phyloP scores from a whole-genome alignment of 1,140 invertebrate genomes.

The Macrobrachium nipponense region DNA sequence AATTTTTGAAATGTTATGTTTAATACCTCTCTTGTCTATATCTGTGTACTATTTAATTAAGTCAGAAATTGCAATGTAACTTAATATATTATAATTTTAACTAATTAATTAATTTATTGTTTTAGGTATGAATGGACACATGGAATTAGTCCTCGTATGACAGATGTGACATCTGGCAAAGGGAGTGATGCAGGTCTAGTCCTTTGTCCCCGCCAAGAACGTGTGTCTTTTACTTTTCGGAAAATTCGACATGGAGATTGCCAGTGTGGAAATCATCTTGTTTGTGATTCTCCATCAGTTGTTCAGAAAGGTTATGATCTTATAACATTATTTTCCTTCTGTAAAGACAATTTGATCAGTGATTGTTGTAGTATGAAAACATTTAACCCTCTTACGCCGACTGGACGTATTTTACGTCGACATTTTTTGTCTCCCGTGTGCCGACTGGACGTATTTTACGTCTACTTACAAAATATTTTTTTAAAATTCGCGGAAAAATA shows the following conservation, averaged over 20 bases:
- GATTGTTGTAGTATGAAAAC: not conserved
- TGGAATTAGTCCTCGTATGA: conserved; percentile 86
- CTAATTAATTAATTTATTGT: too few relatives aligned
- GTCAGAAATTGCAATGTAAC: not conserved
- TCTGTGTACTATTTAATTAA: conserved; percentile 5
- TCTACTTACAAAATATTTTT: too few relatives aligned
- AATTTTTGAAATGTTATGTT: too few relatives aligned
- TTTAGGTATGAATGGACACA: conserved; percentile 84
- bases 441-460: too few relatives aligned
- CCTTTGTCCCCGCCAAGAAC: conserved; percentile 73
- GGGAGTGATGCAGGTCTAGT: conserved; percentile 70
- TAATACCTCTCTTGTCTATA: too few relatives aligned
- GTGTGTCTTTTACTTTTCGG: conserved; percentile 92
- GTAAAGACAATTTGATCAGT: conserved; percentile 4
- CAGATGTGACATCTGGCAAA: conserved; percentile 77
- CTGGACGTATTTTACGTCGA: too few relatives aligned
- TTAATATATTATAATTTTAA: too few relatives aligned
- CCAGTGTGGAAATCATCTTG: conserved; percentile 72
- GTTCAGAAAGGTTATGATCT: too few relatives aligned
- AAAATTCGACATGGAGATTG: conserved; percentile 76
- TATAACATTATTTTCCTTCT: too few relatives aligned
- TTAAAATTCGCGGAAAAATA: too few relatives aligned
- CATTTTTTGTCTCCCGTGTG: too few relatives aligned
- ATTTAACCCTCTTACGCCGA: too few relatives aligned
- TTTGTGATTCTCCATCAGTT: conserved; percentile 73